Evolutionary conservation across 2,113 vertebrate genomes (phyloP).

Genomic region (Callithrix jacchus): DNA sequence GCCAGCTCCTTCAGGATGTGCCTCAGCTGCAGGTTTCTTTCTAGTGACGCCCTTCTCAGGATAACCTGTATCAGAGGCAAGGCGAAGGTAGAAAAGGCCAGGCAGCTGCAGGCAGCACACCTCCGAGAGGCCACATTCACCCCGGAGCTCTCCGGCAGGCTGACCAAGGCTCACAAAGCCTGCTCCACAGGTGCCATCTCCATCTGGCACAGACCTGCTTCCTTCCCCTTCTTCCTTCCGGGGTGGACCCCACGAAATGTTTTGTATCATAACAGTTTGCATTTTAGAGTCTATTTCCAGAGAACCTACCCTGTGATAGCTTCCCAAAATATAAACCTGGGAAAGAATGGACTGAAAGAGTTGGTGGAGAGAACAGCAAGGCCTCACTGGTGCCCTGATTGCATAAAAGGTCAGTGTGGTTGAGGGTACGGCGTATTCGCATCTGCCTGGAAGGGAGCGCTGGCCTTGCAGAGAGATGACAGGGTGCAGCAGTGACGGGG

Average conservation of each 20-base stretch:
- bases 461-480: not conserved
- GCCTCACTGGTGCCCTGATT: not conserved
- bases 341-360: not conserved
- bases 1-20: not conserved
- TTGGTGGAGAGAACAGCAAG: not conserved
- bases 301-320: not conserved
- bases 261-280: not conserved
- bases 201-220: not conserved
- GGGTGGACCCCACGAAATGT: not conserved
- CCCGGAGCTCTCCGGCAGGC: not conserved
- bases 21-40: not conserved
- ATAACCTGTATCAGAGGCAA: not conserved
- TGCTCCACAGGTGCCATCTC: no score
- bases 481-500: not conserved
- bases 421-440: not conserved
- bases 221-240: not conserved
- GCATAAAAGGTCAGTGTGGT: not conserved
- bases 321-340: not conserved
- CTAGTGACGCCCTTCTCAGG: not conserved
- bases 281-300: not conserved
- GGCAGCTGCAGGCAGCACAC: rapidly evolving
- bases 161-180: not conserved
- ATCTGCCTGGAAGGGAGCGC: not conserved
- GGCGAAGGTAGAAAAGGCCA: no score
- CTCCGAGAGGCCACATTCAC: not conserved